phyloP scores from a whole-genome alignment of 2,888 invertebrate species.

The Chrysomela aeneicollis region DNA sequence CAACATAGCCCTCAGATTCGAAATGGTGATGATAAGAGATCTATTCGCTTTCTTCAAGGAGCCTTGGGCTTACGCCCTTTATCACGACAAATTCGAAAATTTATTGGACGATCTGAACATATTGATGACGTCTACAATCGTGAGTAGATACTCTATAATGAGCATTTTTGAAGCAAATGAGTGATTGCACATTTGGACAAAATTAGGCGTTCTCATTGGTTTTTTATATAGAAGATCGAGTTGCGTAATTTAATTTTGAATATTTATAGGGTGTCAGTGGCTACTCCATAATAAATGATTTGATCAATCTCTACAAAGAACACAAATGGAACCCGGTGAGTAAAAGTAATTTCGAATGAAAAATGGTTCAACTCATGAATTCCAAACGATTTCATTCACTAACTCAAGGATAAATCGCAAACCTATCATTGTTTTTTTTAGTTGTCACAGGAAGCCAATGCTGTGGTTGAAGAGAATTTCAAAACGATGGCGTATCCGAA shows the following conservation, averaged over 20 bases:
- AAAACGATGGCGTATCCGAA: slow-evolving; percentile 48
- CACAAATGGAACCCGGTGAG: slow-evolving; percentile 53
- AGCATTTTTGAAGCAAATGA: too few species aligned
- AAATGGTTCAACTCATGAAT: background rate
- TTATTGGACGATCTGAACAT: slow-evolving; percentile 52
- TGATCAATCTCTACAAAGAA: slow-evolving; percentile 47
- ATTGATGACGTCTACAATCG: slow-evolving; percentile 44
- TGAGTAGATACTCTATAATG: slow-evolving; percentile 18
- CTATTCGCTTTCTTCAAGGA: slow-evolving; percentile 72
- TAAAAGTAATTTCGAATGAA: background rate
- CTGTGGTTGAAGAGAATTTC: slow-evolving; percentile 49
- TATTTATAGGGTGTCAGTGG: slow-evolving; percentile 44
- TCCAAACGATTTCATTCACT: background rate
- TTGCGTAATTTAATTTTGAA: background rate
- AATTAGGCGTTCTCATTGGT: too few species aligned
- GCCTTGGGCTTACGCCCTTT: slow-evolving; percentile 72
- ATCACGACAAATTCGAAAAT: slow-evolving; percentile 68
- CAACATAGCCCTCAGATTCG: slow-evolving; percentile 69
- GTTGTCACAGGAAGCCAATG: slow-evolving; percentile 46
- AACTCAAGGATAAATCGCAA: too few species aligned
- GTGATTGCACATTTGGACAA: too few species aligned
- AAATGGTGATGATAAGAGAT: slow-evolving; percentile 70
- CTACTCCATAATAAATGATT: slow-evolving; percentile 48
- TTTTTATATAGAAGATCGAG: too few species aligned
- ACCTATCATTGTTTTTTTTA: too few species aligned